Evolutionary conservation across 2,113 vertebrate species (phyloP).

Genomic region (Notarius lentiginosus): DNA sequence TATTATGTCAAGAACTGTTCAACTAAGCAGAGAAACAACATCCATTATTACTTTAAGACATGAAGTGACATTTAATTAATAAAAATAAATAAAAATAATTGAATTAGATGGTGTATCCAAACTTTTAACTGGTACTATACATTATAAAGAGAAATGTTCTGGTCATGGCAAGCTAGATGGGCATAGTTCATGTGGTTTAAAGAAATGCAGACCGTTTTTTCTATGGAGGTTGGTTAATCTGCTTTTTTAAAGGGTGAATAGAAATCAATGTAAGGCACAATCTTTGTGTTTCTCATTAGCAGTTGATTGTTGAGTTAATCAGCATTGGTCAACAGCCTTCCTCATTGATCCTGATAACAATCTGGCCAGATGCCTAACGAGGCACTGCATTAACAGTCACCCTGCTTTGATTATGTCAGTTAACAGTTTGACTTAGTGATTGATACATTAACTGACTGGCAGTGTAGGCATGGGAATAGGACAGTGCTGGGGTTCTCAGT

Average conservation of each 20-base stretch:
- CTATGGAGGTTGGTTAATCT: constrained; percentile 3
- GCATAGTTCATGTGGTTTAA: not conserved
- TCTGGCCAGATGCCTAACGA: constrained; percentile 51
- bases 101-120: too few relatives aligned
- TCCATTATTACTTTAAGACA: too few relatives aligned
- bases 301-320: constrained; percentile 50
- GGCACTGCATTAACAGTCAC: constrained; percentile 50
- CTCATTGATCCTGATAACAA: constrained; percentile 51
- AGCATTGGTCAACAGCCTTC: constrained; percentile 43
- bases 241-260: constrained; percentile 11
- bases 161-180: not conserved
- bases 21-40: too few relatives aligned
- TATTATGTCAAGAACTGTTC: too few relatives aligned
- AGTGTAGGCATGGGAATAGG: constrained; percentile 50
- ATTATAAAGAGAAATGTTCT: not conserved
- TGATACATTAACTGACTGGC: constrained; percentile 52
- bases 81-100: too few relatives aligned
- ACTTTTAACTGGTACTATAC: not conserved
- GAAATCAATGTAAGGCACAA: constrained; percentile 52
- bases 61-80: too few relatives aligned
- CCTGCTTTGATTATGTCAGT: constrained; percentile 40
- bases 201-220: not conserved
- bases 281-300: constrained; percentile 55
- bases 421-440: constrained; percentile 50
- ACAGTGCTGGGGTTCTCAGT: constrained; percentile 45